Evolutionary conservation across 2,797 vertebrate species (phyloP).

Genomic region (Xenops minutus): DNA sequence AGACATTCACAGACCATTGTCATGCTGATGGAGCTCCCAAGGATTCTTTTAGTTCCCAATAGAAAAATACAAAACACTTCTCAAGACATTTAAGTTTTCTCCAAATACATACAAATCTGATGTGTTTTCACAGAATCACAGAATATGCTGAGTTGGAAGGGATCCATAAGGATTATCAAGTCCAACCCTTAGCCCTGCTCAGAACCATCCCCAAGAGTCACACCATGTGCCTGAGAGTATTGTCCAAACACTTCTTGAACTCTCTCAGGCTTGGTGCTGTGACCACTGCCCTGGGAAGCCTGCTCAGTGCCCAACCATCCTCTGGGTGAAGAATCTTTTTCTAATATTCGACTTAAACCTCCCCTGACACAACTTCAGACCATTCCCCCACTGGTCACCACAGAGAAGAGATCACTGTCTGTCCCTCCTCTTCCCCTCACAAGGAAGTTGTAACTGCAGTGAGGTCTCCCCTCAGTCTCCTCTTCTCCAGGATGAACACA

Average conservation of each 20-base stretch:
- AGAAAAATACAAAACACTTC: neutral
- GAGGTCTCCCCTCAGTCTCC: neutral
- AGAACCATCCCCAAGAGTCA: neutral
- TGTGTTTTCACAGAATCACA: neutral
- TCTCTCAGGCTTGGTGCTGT: neutral
- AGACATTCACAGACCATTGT: neutral
- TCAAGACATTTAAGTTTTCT: neutral
- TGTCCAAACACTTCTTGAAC: neutral
- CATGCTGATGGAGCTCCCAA: neutral
- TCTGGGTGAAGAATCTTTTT: neutral
- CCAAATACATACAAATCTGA: neutral
- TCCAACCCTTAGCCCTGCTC: neutral
- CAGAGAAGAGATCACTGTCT: neutral
- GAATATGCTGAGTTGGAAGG: neutral
- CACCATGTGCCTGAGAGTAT: neutral
- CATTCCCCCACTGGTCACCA: neutral
- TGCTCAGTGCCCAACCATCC: neutral
- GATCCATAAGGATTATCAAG: neutral
- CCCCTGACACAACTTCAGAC: neutral
- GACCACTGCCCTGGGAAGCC: neutral
- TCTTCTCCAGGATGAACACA: neutral
- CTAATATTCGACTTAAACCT: neutral
- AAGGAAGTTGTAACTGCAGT: neutral
- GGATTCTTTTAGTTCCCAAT: neutral
- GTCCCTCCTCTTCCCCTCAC: neutral